phyloP scores from a whole-genome alignment of 2,888 invertebrate species.

The Hyalella azteca region DNA sequence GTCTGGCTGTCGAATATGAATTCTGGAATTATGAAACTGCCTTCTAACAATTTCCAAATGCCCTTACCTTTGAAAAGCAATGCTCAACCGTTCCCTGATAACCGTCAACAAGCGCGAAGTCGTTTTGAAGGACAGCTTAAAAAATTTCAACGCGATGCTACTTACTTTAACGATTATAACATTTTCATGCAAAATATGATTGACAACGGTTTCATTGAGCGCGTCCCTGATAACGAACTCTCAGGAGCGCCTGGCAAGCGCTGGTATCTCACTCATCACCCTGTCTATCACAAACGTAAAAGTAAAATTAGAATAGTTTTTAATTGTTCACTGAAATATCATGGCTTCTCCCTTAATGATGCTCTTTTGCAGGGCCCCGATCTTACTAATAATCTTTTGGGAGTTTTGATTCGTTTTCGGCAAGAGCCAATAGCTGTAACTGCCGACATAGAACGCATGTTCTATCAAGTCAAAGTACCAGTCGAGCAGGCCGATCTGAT shows the following conservation, averaged over 20 bases:
- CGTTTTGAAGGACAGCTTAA: background rate
- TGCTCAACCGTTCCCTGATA: background rate
- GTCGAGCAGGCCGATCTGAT: background rate
- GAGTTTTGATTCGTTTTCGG: too few relatives aligned
- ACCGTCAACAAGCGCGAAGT: background rate
- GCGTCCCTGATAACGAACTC: background rate
- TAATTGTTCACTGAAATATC: conserved; percentile 5
- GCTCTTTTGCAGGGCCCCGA: conserved; percentile 3
- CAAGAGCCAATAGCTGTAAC: conserved; percentile 23
- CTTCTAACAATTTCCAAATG: background rate
- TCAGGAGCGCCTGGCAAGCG: background rate
- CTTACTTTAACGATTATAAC: too few relatives aligned
- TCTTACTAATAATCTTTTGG: background rate
- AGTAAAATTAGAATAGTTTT: conserved; percentile 37
- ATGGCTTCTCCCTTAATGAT: conserved; percentile 2
- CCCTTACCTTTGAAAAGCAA: background rate
- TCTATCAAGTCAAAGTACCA: conserved; percentile 38
- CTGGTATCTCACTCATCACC: conserved; percentile 30
- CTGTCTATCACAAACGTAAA: conserved; percentile 6
- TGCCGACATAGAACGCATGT: conserved; percentile 33
- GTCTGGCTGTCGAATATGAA: too few relatives aligned
- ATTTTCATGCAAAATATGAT: background rate
- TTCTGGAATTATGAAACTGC: too few relatives aligned
- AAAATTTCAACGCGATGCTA: background rate
- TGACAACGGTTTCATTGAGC: background rate